Percentiles rank a stretch among this genome's conserved stretches.
Evolutionary conservation across 2,888 invertebrate species (phyloP).

Genomic region (Bimastos eiseni): DNA sequence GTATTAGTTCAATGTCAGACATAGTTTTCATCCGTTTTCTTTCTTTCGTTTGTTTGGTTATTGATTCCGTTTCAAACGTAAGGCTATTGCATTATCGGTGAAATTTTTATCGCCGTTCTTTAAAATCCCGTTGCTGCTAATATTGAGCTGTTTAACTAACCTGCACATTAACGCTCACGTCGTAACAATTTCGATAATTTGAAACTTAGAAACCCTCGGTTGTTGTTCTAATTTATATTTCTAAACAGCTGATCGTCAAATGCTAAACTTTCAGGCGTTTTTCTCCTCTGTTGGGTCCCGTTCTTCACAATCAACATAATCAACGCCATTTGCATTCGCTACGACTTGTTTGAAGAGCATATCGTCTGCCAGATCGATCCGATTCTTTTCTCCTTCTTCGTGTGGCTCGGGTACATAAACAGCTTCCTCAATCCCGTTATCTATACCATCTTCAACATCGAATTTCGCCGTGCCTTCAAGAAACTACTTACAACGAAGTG

Average conservation of each 20-base stretch:
- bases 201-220: not conserved
- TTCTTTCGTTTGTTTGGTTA: too few relatives aligned
- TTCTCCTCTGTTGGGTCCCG: constrained; percentile 97
- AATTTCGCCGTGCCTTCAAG: constrained; percentile 96
- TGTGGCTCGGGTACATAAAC: constrained; percentile 97
- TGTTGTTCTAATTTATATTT: not conserved
- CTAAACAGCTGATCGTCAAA: not conserved
- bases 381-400: constrained; percentile 68
- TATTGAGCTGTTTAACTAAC: not conserved
- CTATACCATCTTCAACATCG: constrained; percentile 65
- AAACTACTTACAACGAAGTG: constrained; percentile 71
- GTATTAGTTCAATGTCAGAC: too few relatives aligned
- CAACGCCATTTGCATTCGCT: constrained; percentile 87
- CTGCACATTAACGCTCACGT: not conserved
- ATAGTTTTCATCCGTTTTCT: too few relatives aligned
- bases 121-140: not conserved
- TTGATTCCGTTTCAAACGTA: too few relatives aligned
- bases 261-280: constrained; percentile 77
- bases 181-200: not conserved
- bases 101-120: not conserved
- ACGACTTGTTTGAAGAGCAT: constrained; percentile 65
- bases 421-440: constrained; percentile 77
- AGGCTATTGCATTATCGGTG: too few relatives aligned
- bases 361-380: constrained; percentile 69
- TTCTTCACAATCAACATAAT: constrained; percentile 97